Base-by-base conservation (phyloP, 2,888 invertebrate genomes). In the Octonoba sinensis region DNA sequence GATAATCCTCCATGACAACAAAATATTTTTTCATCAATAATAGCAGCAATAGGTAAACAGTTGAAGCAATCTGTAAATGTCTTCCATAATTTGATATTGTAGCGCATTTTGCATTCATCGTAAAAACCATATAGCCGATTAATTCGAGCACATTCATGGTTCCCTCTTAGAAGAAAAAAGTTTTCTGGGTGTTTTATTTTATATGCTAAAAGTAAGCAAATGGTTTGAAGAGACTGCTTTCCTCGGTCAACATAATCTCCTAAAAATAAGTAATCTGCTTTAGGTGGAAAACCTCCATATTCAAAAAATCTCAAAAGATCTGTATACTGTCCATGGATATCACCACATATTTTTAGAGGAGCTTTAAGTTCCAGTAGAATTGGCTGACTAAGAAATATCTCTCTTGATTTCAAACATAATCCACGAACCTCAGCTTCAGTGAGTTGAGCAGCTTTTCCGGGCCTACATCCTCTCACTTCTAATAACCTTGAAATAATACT, bases 21-120 rank as follows among this genome's bases (percentile, higher is more conserved):
- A 89, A 93, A 93, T 78, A 93, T 93, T 87, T 93, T 93, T 87
- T 93, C 94, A 90, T 95, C 92, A 89, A 96, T 96, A 89, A 99
- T 98, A 86, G 99, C 99, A 72, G 99, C 98, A 56, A 99, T 97
- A 49, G 99, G 99, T 89, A 99, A 92, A 89, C 98, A 99, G 91
- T 99, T 99, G 90, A 99, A 99, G 90, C 99, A 99, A 90, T 99
- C 99, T 88, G 98, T 99, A 91, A 99, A 99, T 22, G 98, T 99
- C 91, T 99, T 99, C 99, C 99, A 99, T 88, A 99, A 90, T 90
- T 99, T 99, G 87, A 99, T 98, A 91, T 97, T 99, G 91, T 98
- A 99, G 87, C 99, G 93, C 88, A 98, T 92, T 91, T 99, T 99
- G 91, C 91, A 91, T 87, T 91, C 91, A 87, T 91, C 91, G 88